Conservation (phyloP, 2,113 vertebrate genomes). For the Platichthys flesus region DNA sequence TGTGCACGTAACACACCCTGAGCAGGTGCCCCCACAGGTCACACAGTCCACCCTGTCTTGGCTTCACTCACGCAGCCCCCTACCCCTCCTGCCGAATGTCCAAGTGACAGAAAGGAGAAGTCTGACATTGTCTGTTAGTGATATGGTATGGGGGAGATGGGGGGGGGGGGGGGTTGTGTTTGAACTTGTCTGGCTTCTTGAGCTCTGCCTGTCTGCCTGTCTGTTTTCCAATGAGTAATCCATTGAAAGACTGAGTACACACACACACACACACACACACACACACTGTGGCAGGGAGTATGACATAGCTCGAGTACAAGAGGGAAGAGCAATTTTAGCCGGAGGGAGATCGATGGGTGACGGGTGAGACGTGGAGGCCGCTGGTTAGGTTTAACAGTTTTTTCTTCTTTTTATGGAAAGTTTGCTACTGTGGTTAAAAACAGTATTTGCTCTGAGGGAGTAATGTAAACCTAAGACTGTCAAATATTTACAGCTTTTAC, state of each 20-base stretch:
- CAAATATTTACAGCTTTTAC: not conserved
- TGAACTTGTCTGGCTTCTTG: constrained; percentile 73
- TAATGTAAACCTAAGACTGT: not conserved
- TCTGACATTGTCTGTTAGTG: constrained; percentile 65
- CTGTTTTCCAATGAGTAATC: constrained; percentile 77
- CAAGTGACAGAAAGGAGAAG: constrained; percentile 58
- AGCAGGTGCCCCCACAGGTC: constrained; percentile 40
- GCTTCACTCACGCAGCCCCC: constrained; percentile 39
- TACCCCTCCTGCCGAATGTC: constrained; percentile 27
- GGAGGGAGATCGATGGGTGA: constrained; percentile 40
- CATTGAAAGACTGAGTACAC: constrained; percentile 61
- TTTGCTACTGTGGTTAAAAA: not conserved
- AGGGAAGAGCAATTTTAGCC: constrained; percentile 44
- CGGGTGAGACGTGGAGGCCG: constrained; percentile 25
- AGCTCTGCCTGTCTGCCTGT: constrained; percentile 64
- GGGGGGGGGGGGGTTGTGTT: constrained; percentile 57
- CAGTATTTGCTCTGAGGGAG: constrained; percentile 11
- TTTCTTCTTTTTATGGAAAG: constrained; percentile 26
- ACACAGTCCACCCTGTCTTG: constrained; percentile 39
- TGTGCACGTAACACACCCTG: constrained; percentile 40
- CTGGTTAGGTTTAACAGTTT: constrained; percentile 31
- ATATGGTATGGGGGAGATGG: too few species aligned
- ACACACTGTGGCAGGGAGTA: constrained; percentile 22
- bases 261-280: constrained; percentile 18
- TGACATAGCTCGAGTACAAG: constrained; percentile 51